Conservation (phyloP, 2,113 vertebrate genomes). For the Hylia prasina region DNA sequence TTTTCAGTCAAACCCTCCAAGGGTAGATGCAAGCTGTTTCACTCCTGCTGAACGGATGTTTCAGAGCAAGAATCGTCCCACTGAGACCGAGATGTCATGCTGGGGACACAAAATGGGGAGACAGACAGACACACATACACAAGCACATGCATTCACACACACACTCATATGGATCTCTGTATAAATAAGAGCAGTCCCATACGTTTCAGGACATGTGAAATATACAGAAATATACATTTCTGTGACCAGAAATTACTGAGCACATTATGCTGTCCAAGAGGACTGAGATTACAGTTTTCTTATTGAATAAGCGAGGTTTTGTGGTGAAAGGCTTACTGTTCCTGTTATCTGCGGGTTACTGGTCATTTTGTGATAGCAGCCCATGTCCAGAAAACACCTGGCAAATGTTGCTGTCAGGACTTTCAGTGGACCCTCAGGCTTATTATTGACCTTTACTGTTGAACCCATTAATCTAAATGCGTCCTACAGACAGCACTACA, state of each 20-base stretch:
- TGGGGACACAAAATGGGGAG: background rate
- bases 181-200: background rate
- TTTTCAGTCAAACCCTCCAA: background rate
- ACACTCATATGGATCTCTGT: background rate
- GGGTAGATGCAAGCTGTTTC: background rate
- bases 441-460: conserved; percentile 36
- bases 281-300: background rate
- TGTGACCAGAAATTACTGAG: background rate
- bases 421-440: background rate
- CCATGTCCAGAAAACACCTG: conserved; percentile 17
- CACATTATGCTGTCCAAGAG: accelerated
- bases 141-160: accelerated
- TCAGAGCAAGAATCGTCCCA: background rate
- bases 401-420: conserved; percentile 32
- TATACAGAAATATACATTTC: background rate
- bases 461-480: conserved; percentile 47
- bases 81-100: background rate
- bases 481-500: background rate
- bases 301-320: background rate
- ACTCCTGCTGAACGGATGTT: background rate
- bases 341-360: conserved; percentile 11
- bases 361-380: conserved; percentile 19
- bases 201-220: background rate
- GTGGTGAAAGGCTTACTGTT: conserved; percentile 11
- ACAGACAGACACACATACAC: background rate